Percentiles rank a stretch among this genome's conserved stretches.
phyloP scores from a whole-genome alignment of 2,797 vertebrate species.

The Arrhamphus sclerolepis region DNA sequence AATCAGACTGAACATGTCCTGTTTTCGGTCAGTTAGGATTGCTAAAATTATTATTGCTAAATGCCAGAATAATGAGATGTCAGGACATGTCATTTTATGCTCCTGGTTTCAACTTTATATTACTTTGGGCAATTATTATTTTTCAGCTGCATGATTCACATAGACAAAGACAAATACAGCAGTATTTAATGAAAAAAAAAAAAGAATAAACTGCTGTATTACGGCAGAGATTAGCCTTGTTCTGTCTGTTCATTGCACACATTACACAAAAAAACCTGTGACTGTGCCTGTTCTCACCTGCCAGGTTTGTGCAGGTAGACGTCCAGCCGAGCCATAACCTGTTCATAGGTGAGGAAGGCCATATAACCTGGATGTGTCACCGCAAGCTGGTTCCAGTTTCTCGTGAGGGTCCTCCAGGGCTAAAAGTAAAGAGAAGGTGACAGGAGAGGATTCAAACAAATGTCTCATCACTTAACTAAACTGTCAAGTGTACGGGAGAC shows the following conservation, averaged over 20 bases:
- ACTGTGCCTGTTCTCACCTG: conserved; percentile 74
- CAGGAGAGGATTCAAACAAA: neutral
- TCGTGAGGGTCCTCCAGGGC: conserved; percentile 87
- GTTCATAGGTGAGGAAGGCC: conserved; percentile 92
- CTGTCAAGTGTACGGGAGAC: neutral
- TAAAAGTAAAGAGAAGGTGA: conserved; percentile 38
- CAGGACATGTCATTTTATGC: too few relatives aligned
- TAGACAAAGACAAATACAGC: too few relatives aligned
- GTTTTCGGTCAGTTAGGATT: too few relatives aligned
- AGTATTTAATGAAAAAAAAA: too few relatives aligned
- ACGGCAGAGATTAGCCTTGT: neutral
- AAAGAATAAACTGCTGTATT: too few relatives aligned
- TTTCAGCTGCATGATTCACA: too few relatives aligned
- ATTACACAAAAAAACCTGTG: neutral
- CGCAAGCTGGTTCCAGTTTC: conserved; percentile 89
- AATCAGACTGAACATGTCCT: too few relatives aligned
- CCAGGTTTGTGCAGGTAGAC: conserved; percentile 83
- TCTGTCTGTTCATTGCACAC: neutral
- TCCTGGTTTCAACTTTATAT: too few relatives aligned
- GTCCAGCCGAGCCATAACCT: conserved; percentile 82
- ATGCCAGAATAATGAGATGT: too few relatives aligned
- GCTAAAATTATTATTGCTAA: too few relatives aligned
- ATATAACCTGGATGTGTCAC: conserved; percentile 91
- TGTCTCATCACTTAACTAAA: neutral
- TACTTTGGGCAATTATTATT: too few relatives aligned